Percentiles rank a stretch among this genome's conserved stretches.
These are phyloP conservation scores for Sphyrna mokarran DNA, from an alignment of 2,113 vertebrate species.

Conservation along the genomic window DNA sequence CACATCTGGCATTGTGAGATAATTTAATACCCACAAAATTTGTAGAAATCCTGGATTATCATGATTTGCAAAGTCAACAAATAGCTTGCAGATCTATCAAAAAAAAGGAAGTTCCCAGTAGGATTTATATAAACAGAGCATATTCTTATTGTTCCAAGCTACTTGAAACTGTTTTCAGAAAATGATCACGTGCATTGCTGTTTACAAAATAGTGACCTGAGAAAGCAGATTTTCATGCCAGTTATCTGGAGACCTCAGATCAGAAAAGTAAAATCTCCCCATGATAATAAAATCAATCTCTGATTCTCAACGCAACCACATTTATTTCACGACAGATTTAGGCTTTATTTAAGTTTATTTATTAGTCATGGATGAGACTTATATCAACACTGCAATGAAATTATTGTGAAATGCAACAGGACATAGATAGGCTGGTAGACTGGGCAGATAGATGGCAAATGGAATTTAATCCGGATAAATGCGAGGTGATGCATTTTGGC, in stretches of 20 bases:
- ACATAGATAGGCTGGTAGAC: too few relatives aligned
- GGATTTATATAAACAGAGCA: neutral
- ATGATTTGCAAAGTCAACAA: slow-evolving; percentile 9
- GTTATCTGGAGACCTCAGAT: neutral
- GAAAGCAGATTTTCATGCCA: slow-evolving; percentile 12
- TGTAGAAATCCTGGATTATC: slow-evolving; percentile 20
- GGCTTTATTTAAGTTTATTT: neutral
- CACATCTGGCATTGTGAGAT: neutral
- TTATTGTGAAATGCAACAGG: too few relatives aligned
- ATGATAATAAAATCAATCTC: neutral
- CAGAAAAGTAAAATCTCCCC: neutral
- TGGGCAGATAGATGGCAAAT: too few relatives aligned
- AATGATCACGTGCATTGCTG: neutral
- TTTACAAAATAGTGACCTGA: slow-evolving; percentile 7
- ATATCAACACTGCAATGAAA: too few relatives aligned
- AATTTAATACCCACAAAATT: slow-evolving; percentile 5
- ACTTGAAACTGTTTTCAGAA: slow-evolving; percentile 20
- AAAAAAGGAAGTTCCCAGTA: slow-evolving; percentile 20
- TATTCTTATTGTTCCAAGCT: slow-evolving; percentile 24
- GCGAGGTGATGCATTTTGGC: too few relatives aligned
- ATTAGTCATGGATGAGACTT: too few relatives aligned
- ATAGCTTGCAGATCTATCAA: neutral
- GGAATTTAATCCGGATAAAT: too few relatives aligned
- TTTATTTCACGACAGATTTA: neutral
- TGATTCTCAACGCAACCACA: neutral